Base-by-base conservation (phyloP, 2,888 invertebrate species). In the Neoitamus cyanurus region DNA sequence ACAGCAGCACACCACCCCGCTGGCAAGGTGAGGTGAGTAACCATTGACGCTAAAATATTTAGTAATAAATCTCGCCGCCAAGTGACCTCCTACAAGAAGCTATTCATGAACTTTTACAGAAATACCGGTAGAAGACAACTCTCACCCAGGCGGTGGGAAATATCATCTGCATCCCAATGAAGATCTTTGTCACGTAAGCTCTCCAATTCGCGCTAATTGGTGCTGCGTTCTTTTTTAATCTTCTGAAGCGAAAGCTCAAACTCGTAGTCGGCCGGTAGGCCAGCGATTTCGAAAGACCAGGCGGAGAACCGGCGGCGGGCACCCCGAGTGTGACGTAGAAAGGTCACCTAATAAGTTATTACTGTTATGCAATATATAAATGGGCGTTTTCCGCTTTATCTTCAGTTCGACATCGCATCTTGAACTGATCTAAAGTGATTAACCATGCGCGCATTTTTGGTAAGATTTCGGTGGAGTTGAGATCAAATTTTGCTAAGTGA, bases 271-370 rank as follows among this genome's bases (percentile, higher is more conserved):
- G 37, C 37, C 25, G 28, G 25, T 15, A 58, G 9, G 15, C 58
- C 78, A 9, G 20, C 48, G 31, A 80, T 58, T 80, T 80, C 20
- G 78, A 58, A 80, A 80, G 58, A 80, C n/a, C 78, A 80, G 78
- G n/a, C n/a, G n/a, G 20, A 20, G 58, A 58, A 58, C 25, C 58
- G 58, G 58, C 58, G 20, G 25, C 78, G 46, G 58, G 58, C 46
- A 58, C 78, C 58, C 78, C 34, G 20, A 80, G 34, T 58, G 48
- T 80, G 48, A 80, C 58, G 58, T 80, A 83, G 72, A 85, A 85
- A 85, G 85, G 85, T 85, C 85, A 85, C 34, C 85, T 58, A 83
- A 83, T 84, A 78, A 85, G 80, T 84, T 83, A 83, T 80, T 83
- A 83, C 72, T 48, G 78, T 72, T 83, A 83, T 75, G 72, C 37